Conservation (phyloP, 2,113 vertebrate species). For the Leptobrachium leishanense region DNA sequence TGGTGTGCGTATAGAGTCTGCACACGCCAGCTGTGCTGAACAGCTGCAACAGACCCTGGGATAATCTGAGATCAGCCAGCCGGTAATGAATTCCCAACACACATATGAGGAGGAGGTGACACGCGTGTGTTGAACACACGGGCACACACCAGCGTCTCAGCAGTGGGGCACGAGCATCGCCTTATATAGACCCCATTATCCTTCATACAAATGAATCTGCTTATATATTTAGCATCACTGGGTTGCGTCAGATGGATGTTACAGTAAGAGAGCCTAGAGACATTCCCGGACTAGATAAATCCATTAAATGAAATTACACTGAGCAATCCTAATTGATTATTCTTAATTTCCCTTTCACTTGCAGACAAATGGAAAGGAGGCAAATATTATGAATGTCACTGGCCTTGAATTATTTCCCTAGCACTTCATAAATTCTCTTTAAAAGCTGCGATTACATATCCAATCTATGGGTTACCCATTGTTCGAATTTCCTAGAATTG, state of each 20-base stretch:
- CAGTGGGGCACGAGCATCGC: not conserved
- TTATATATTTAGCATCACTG: not conserved
- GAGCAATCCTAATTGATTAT: not conserved
- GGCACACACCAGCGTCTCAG: not conserved
- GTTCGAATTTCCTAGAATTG: too few species aligned
- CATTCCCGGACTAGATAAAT: not conserved
- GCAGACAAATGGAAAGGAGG: not conserved
- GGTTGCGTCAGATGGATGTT: not conserved
- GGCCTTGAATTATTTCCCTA: too few species aligned
- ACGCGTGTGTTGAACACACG: not conserved
- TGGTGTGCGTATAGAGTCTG: slow-evolving; percentile 22
- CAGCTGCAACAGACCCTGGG: slow-evolving; percentile 42
- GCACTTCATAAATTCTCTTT: too few species aligned
- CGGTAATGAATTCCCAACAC: slow-evolving; percentile 38
- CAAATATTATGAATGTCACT: not conserved
- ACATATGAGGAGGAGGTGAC: slow-evolving; percentile 20
- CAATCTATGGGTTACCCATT: too few species aligned
- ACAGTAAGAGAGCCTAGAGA: too few species aligned
- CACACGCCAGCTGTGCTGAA: slow-evolving; percentile 45
- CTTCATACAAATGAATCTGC: not conserved
- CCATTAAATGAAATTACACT: not conserved
- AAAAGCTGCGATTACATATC: too few species aligned
- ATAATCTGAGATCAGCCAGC: slow-evolving; percentile 49
- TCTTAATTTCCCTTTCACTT: not conserved
- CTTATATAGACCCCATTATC: not conserved